phyloP scores from a whole-genome alignment of 2,797 vertebrate genomes.

The Onychomys torridus region DNA sequence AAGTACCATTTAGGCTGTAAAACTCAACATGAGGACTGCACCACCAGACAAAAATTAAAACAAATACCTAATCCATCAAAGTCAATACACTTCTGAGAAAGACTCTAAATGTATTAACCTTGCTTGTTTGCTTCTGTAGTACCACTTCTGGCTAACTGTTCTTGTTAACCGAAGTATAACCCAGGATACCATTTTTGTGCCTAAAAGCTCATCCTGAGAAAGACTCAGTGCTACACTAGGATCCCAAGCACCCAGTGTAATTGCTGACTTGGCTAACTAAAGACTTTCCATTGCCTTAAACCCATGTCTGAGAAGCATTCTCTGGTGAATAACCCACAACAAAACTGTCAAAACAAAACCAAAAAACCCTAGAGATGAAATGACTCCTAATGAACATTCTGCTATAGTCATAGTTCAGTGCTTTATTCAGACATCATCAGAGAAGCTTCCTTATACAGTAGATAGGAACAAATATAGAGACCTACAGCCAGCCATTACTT shows the following conservation, averaged over 20 bases:
- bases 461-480: background rate
- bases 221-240: background rate
- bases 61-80: background rate
- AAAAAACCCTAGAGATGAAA: background rate
- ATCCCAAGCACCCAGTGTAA: background rate
- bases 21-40: background rate
- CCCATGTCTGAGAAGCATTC: background rate
- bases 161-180: background rate
- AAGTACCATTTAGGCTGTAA: background rate
- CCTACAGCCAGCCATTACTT: background rate
- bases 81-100: background rate
- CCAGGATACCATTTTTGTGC: background rate
- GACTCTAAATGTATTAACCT: background rate
- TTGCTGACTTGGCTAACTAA: background rate
- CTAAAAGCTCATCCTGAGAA: background rate
- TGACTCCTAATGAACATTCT: background rate
- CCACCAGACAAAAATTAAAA: background rate
- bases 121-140: background rate
- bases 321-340: background rate
- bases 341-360: background rate
- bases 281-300: background rate
- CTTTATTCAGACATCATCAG: background rate
- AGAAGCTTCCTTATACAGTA: background rate
- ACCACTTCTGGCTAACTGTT: background rate
- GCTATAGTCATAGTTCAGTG: background rate